Evolutionary conservation across 2,888 invertebrate species (phyloP).

Genomic region (Pristionchus fissidentatus): DNA sequence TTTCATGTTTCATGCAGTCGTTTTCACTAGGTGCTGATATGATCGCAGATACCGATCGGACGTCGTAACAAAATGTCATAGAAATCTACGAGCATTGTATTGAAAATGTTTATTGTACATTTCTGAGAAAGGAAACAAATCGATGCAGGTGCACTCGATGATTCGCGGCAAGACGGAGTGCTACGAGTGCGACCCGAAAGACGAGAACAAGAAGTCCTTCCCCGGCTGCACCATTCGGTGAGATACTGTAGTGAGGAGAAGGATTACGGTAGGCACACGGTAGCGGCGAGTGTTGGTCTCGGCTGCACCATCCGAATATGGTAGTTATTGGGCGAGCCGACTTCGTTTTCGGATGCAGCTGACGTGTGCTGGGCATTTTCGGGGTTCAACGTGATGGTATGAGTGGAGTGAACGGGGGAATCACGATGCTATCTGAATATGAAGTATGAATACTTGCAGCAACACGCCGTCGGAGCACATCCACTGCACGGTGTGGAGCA

Average conservation of each 20-base stretch:
- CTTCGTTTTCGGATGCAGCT: neutral
- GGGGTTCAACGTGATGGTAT: too few relatives aligned
- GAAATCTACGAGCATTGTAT: too few relatives aligned
- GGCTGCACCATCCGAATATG: too few relatives aligned
- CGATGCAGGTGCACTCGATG: constrained; percentile 65
- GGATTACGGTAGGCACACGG: neutral
- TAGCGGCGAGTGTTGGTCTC: too few relatives aligned
- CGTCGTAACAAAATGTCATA: too few relatives aligned
- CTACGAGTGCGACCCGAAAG: constrained; percentile 92
- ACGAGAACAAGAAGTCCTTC: constrained; percentile 86
- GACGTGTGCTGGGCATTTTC: neutral
- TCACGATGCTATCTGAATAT: too few relatives aligned
- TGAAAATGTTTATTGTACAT: neutral
- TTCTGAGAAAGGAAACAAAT: too few relatives aligned
- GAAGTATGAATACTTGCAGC: neutral
- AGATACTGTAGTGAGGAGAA: neutral
- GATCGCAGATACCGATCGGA: too few relatives aligned
- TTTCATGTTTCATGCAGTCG: too few relatives aligned
- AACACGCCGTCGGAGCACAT: constrained; percentile 99
- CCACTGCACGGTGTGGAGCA: constrained; percentile 99
- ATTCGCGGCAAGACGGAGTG: constrained; percentile 91
- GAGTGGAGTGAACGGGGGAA: too few relatives aligned
- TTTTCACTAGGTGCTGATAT: too few relatives aligned
- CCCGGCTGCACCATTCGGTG: constrained; percentile 95
- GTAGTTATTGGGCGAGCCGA: too few relatives aligned